Conservation (phyloP, 2,113 vertebrate species). For the Nothobranchius kuhntae region DNA sequence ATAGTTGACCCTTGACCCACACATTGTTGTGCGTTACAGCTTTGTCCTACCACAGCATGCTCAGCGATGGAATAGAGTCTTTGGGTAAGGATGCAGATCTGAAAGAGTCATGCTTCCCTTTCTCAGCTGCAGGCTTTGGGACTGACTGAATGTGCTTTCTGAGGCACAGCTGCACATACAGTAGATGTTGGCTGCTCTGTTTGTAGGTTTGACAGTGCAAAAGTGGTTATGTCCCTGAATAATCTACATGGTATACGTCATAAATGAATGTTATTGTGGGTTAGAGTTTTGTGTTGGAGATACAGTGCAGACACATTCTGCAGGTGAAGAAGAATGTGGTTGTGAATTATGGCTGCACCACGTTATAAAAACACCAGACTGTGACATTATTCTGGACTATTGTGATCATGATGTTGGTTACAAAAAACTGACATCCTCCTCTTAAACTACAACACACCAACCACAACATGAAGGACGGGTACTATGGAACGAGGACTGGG, state of each 20-base stretch:
- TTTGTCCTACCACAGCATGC: constrained; percentile 61
- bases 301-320: too few relatives aligned
- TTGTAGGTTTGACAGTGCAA: background rate
- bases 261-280: background rate
- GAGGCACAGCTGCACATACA: background rate
- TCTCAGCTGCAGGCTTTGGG: background rate
- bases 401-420: too few relatives aligned
- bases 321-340: background rate
- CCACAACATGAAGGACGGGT: too few relatives aligned
- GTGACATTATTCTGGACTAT: too few relatives aligned
- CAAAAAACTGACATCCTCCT: too few relatives aligned
- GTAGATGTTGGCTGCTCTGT: background rate
- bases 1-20: constrained; percentile 13
- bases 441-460: too few relatives aligned
- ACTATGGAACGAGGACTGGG: too few relatives aligned
- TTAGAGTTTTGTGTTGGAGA: too few relatives aligned
- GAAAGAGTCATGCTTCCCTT: too few relatives aligned
- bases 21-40: constrained; percentile 75
- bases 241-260: background rate
- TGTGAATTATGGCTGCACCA: too few relatives aligned
- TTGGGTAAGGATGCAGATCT: constrained; percentile 73
- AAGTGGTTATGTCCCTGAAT: constrained; percentile 17
- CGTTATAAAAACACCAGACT: too few relatives aligned
- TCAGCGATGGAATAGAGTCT: constrained; percentile 74
- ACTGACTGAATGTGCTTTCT: constrained; percentile 12